A percentile compares a stretch with the other conserved stretches of the same genome.
Evolutionary conservation across 2,113 vertebrate genomes (phyloP).

Genomic region (Oncorhynchus tshawytscha): DNA sequence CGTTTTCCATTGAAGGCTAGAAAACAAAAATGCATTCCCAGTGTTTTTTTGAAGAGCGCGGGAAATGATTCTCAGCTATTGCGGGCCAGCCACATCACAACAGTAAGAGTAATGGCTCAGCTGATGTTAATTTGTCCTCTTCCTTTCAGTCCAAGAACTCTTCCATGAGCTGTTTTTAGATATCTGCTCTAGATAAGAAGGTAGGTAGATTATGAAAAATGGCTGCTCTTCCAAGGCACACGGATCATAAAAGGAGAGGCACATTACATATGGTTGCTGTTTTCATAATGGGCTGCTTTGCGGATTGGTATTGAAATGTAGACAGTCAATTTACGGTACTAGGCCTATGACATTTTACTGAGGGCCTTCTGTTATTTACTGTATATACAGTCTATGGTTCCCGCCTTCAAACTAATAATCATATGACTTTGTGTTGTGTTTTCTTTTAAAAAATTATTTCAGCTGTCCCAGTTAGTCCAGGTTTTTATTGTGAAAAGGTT

Average conservation of each 20-base stretch:
- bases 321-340: slow-evolving; percentile 4
- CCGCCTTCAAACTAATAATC: not conserved
- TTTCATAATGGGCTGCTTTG: slow-evolving; percentile 1
- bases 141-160: not conserved
- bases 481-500: slow-evolving; percentile 27
- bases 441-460: not conserved
- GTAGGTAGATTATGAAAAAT: slow-evolving; percentile 17
- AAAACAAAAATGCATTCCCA: not conserved
- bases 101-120: slow-evolving; percentile 20
- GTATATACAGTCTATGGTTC: not conserved
- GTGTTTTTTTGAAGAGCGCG: not conserved
- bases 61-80: not conserved
- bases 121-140: slow-evolving; percentile 21
- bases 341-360: too few relatives aligned
- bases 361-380: too few relatives aligned
- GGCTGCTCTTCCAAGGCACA: not conserved
- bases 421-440: not conserved
- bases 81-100: slow-evolving; percentile 10
- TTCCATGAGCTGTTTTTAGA: slow-evolving; percentile 1
- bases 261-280: not conserved
- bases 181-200: slow-evolving; percentile 14
- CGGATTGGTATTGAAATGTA: not conserved
- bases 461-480: not conserved
- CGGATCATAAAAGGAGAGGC: not conserved
- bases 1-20: not conserved